phyloP scores from a whole-genome alignment of 1,140 invertebrate species.

The Drosophila elegans region DNA sequence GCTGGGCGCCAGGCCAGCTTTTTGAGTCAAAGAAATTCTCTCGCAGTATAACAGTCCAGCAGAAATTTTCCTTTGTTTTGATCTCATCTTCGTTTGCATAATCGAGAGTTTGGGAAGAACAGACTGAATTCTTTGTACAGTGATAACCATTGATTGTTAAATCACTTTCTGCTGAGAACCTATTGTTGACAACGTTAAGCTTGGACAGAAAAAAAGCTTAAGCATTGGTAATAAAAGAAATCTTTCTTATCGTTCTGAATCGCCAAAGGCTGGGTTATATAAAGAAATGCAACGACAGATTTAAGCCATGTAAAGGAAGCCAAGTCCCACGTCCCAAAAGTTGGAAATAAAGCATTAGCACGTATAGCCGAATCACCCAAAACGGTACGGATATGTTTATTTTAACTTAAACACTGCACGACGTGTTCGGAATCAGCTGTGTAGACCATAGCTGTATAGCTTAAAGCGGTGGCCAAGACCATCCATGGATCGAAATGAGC shows the following conservation, averaged over 20 bases:
- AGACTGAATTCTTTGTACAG: background rate
- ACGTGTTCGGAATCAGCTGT: conserved; percentile 33
- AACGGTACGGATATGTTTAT: background rate
- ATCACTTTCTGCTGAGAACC: too few species aligned
- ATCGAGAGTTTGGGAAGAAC: background rate
- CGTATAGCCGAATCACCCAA: conserved; percentile 11
- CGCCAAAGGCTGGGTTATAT: background rate
- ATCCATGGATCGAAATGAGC: background rate
- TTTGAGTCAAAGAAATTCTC: background rate
- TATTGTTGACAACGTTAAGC: too few species aligned
- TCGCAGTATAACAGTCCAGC: background rate
- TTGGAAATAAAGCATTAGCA: conserved; percentile 18
- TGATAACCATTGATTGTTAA: background rate
- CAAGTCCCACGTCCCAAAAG: conserved; percentile 14
- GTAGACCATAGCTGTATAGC: background rate
- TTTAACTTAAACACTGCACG: background rate
- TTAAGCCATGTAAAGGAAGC: conserved; percentile 28
- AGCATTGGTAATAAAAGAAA: too few species aligned
- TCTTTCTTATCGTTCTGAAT: background rate
- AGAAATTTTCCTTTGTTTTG: conserved; percentile 9
- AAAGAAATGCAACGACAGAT: background rate
- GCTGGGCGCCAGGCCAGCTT: conserved; percentile 13
- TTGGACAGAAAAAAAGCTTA: background rate
- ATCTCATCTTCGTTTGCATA: background rate
- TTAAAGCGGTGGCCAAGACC: background rate